Conservation (phyloP, 2,888 invertebrate genomes). For the Amblyjoppa proteus region DNA sequence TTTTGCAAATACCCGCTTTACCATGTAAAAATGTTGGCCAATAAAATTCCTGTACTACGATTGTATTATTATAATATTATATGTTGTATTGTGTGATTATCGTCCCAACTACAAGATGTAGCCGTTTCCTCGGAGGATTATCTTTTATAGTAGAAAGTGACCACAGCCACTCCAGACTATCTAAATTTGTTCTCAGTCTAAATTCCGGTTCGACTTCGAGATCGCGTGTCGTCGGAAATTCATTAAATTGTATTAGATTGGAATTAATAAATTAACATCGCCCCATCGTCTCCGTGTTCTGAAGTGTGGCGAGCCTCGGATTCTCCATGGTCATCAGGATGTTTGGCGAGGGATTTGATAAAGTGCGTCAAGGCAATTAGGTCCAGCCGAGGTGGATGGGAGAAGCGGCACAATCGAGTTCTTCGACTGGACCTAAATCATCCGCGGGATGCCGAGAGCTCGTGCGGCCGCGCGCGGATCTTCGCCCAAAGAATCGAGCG, state of each 20-base stretch:
- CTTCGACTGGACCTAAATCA: slow-evolving; percentile 65
- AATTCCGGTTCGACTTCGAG: neutral
- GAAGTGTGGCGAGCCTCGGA: slow-evolving; percentile 31
- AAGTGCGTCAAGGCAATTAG: slow-evolving; percentile 70
- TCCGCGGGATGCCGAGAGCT: slow-evolving; percentile 27
- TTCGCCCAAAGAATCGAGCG: slow-evolving; percentile 29
- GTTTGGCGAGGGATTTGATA: slow-evolving; percentile 68
- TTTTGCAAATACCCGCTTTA: too few relatives aligned
- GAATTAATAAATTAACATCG: neutral
- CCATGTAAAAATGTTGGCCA: too few relatives aligned
- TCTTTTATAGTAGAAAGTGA: neutral
- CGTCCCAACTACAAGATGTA: too few relatives aligned
- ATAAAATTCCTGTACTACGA: too few relatives aligned
- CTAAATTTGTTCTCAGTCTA: neutral
- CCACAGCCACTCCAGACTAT: neutral
- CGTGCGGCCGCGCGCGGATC: slow-evolving; percentile 34
- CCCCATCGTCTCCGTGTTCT: slow-evolving; percentile 2
- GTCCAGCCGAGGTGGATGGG: slow-evolving; percentile 39
- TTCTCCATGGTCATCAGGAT: slow-evolving; percentile 57
- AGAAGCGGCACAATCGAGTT: slow-evolving; percentile 55
- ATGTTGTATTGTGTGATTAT: too few relatives aligned
- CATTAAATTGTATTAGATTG: neutral
- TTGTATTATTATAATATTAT: too few relatives aligned
- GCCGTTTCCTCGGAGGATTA: too few relatives aligned
- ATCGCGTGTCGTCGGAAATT: neutral